phyloP scores from a whole-genome alignment of 2,797 vertebrate genomes.

The Ceryle rudis region DNA sequence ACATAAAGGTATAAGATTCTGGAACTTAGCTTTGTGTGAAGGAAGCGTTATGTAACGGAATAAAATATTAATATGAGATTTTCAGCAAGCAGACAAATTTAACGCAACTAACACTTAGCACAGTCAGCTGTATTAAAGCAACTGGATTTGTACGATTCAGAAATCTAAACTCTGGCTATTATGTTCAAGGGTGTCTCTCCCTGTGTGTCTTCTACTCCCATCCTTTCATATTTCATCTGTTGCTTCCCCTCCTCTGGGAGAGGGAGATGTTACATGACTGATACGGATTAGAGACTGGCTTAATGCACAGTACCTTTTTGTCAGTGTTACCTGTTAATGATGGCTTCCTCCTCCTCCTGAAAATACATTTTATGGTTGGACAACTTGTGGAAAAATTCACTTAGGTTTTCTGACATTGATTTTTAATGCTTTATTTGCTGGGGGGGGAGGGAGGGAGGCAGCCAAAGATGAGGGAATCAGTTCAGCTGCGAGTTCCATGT shows the following conservation, averaged over 20 bases:
- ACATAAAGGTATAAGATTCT: conserved; percentile 14
- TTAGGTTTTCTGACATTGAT: conserved; percentile 26
- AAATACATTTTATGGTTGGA: conserved; percentile 11
- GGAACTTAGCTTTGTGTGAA: not conserved
- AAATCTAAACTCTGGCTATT: not conserved
- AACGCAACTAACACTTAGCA: not conserved
- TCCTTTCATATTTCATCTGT: not conserved
- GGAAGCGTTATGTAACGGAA: conserved; percentile 41
- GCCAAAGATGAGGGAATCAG: not conserved
- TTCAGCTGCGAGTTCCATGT: not conserved
- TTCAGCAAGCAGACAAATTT: not conserved
- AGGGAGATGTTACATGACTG: not conserved
- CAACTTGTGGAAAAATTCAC: conserved; percentile 24
- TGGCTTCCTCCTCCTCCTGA: not conserved
- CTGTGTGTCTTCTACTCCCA: not conserved
- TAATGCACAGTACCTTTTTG: not conserved
- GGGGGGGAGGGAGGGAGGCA: too few relatives aligned
- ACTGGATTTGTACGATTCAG: not conserved
- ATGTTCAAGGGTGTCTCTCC: not conserved
- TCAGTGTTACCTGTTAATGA: not conserved
- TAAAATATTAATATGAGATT: conserved; percentile 22
- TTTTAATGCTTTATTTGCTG: conserved; percentile 11
- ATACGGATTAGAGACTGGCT: not conserved
- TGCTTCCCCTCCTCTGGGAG: not conserved
- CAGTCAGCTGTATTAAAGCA: not conserved